Evolutionary conservation across 2,797 vertebrate species (phyloP), one percentile per base, ranked within the genome.

Genomic region (Aplochiton taeniatus): DNA sequence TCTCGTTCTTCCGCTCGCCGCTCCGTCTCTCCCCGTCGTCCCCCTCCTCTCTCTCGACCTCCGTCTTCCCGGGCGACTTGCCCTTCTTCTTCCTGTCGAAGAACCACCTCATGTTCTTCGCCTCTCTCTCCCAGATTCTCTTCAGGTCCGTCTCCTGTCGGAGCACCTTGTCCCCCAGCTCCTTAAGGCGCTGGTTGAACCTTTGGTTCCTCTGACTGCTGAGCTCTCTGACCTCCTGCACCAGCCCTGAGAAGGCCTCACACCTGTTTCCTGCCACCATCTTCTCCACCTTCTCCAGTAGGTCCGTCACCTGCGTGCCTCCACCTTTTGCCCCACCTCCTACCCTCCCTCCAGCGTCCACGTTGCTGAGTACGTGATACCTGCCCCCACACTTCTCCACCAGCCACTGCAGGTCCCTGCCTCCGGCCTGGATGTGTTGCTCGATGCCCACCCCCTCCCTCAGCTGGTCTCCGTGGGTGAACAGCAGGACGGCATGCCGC

Each of bases 391-490:
- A 92, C 59, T 78, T 90, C 57, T 91, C 83, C 75, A 93, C 61
- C 65, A 93, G 74, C 72, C 65, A 72, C 68, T 78, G 86, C 48
- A 92, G 83, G 16, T 92, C 89, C 60, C 72, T 76, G 17, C 90
- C 92, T 0, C 90, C 90, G 9, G 83, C 68, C 72, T 87, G 81
- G 59, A 93, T 80, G 73, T 90, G 89, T 68, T 88, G 88, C 70
- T 91, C 67, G 1, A 92, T 91, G 12, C 81, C 80, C 69, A 91
- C 90, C 1, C 89, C 90, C 12, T 86, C 72, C 20, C 91, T 81
- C 7, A 92, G 86, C 73, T 93, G 90, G 66, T 93, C 92, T 0
- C 87, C 88, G 0, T 90, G 87, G 1, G 91, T 93, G 74, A 93
- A 92, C 13, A 93, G 71, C 69, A 93, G 42, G 48, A 92, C 68